Percentiles rank a stretch among this genome's conserved stretches.
Evolutionary conservation across 2,797 vertebrate species (phyloP).

Genomic region (Meriones psammophilus): DNA sequence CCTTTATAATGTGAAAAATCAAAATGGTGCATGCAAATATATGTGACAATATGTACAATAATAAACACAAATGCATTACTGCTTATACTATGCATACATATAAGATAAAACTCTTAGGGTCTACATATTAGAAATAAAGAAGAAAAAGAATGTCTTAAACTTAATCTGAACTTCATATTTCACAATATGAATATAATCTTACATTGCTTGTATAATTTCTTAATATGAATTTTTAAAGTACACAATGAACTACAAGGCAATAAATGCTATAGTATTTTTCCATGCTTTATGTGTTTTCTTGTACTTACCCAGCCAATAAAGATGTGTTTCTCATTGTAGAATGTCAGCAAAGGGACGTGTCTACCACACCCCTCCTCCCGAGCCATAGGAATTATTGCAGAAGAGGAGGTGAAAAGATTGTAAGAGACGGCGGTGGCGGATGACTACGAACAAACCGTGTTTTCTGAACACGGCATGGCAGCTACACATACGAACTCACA

Average conservation of each 20-base stretch:
- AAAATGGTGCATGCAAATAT: conserved; percentile 22
- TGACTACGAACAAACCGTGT: neutral
- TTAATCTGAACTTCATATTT: neutral
- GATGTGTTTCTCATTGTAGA: neutral
- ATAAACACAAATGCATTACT: neutral
- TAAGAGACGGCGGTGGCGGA: no score
- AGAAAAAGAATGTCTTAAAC: neutral
- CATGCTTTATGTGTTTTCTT: neutral
- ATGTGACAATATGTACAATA: neutral
- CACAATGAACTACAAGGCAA: neutral
- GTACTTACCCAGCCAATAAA: neutral
- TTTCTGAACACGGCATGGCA: neutral
- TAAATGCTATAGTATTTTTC: neutral
- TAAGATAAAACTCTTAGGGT: neutral
- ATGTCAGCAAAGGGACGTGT: neutral
- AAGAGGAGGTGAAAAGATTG: no score
- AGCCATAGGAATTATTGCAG: neutral
- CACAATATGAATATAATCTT: neutral
- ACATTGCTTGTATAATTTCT: neutral
- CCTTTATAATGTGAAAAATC: neutral
- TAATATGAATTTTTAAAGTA: neutral
- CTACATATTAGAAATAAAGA: neutral
- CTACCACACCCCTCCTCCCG: neutral
- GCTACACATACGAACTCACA: neutral
- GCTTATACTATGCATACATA: neutral